phyloP scores from a whole-genome alignment of 2,888 invertebrate genomes.

The Pyrrhia umbra region DNA sequence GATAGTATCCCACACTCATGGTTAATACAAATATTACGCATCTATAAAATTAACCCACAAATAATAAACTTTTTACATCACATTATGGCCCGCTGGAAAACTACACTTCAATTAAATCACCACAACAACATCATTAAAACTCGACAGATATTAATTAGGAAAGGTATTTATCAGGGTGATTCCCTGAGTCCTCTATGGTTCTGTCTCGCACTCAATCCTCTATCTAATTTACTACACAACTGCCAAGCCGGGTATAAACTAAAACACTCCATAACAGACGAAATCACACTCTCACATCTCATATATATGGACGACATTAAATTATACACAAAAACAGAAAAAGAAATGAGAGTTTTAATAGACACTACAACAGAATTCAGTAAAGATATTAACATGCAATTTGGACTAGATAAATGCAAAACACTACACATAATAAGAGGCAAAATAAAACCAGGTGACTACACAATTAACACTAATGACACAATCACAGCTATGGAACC shows the following conservation, averaged over 20 bases:
- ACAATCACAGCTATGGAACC: too few relatives aligned
- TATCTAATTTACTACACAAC: not conserved
- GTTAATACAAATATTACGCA: too few relatives aligned
- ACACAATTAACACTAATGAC: too few relatives aligned
- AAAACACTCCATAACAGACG: not conserved
- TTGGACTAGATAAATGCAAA: conserved; percentile 1
- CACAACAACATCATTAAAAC: not conserved
- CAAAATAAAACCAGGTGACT: not conserved
- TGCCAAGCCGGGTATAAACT: not conserved
- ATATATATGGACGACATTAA: not conserved
- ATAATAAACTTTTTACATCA: too few relatives aligned
- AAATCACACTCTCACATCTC: not conserved
- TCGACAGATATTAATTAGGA: not conserved
- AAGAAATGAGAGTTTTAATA: too few relatives aligned
- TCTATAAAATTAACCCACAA: too few relatives aligned
- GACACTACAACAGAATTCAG: not conserved
- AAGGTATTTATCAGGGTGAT: not conserved
- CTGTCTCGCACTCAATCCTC: not conserved
- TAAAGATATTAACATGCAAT: not conserved
- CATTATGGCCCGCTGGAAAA: not conserved
- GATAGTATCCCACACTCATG: too few relatives aligned
- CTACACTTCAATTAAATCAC: not conserved
- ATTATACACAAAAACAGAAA: not conserved
- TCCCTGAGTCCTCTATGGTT: not conserved
- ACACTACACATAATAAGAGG: not conserved